A percentile compares a stretch with the other conserved stretches of the same genome.
Evolutionary conservation across 1,140 invertebrate species (phyloP).

Genomic region (Drosophila grimshawi): DNA sequence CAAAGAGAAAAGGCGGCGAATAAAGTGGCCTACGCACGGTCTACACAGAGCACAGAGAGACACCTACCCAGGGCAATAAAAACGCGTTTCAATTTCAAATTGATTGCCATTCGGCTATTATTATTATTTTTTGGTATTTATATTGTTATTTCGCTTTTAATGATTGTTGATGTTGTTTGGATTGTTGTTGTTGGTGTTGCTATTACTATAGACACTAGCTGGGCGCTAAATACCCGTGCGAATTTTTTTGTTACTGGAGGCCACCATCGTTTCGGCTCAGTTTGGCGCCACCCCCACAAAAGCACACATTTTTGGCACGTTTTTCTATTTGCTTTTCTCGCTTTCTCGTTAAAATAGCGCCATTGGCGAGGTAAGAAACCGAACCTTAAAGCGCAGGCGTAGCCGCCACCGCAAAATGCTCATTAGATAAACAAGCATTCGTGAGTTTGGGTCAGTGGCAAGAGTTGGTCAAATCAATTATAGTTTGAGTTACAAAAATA

Average conservation of each 20-base stretch:
- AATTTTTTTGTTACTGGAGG: constrained; percentile 73
- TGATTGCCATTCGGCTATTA: constrained; percentile 76
- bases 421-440: constrained; percentile 61
- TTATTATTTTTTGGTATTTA: constrained; percentile 62
- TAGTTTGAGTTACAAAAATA: constrained; percentile 25
- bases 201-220: constrained; percentile 46
- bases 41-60: constrained; percentile 37
- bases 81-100: constrained; percentile 81
- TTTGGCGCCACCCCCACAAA: constrained; percentile 69
- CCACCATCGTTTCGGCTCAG: constrained; percentile 40
- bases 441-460: constrained; percentile 42
- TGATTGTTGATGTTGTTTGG: constrained; percentile 44
- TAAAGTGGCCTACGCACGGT: constrained; percentile 65
- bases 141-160: constrained; percentile 34
- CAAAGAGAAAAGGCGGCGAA: constrained; percentile 22
- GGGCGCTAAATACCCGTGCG: constrained; percentile 77
- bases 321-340: constrained; percentile 68
- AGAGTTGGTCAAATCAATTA: constrained; percentile 43
- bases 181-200: constrained; percentile 48
- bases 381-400: constrained; percentile 33
- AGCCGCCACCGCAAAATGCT: constrained; percentile 25
- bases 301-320: constrained; percentile 33
- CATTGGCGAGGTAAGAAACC: constrained; percentile 60
- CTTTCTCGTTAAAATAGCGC: constrained; percentile 58
- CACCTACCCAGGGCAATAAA: constrained; percentile 64